Conservation (phyloP, 2,113 vertebrate genomes). For the Bubo blakistoni region DNA sequence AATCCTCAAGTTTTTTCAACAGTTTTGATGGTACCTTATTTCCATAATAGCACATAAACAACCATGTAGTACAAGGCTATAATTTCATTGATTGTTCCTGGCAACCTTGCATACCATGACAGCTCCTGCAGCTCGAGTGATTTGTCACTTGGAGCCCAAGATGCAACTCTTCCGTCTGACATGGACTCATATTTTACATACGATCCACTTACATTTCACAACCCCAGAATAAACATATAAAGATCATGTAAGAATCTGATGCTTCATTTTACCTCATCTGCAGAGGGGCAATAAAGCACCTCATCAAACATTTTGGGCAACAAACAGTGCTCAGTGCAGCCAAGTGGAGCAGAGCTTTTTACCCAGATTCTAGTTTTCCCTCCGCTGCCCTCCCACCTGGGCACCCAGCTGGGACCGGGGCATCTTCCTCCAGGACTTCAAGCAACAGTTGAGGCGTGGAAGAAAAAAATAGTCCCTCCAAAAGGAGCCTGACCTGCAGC, state of each 20-base stretch:
- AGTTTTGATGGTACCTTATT: neutral
- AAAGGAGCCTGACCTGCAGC: neutral
- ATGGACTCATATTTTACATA: accelerated
- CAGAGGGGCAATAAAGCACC: neutral
- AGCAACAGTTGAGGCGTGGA: accelerated
- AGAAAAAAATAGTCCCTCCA: accelerated
- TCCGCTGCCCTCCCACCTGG: neutral
- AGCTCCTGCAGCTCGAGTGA: neutral
- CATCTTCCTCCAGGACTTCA: neutral
- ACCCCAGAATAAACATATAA: neutral
- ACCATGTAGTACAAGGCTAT: neutral
- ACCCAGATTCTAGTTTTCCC: neutral
- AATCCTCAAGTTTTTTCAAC: neutral
- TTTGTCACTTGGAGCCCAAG: neutral
- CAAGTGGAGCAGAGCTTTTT: accelerated
- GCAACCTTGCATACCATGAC: neutral
- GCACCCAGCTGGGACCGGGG: neutral
- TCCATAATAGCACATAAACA: neutral
- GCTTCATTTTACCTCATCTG: neutral
- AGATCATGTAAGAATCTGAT: neutral
- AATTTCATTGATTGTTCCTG: neutral
- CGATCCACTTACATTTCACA: neutral
- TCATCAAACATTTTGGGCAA: neutral
- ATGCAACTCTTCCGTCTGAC: neutral
- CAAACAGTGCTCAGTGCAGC: neutral